phyloP scores from a whole-genome alignment of 2,797 vertebrate genomes.

The Rhinogobio ventralis region DNA sequence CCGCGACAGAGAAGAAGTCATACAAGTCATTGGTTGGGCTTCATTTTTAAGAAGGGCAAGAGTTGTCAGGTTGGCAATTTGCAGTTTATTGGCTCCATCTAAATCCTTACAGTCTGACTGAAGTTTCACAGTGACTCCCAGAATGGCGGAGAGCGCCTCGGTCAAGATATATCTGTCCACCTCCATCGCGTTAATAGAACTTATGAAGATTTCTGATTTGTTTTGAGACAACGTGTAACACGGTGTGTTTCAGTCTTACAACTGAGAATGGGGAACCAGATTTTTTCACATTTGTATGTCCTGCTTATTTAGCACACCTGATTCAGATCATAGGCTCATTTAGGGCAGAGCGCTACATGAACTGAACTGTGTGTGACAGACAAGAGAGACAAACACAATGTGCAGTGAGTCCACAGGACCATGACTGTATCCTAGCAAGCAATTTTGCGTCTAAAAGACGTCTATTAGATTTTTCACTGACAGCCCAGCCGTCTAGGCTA shows the following conservation, averaged over 20 bases:
- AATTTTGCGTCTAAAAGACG: no score
- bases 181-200: neutral
- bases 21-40: neutral
- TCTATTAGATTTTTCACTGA: no score
- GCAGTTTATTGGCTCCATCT: neutral
- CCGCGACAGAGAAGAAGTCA: neutral
- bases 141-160: constrained; percentile 10
- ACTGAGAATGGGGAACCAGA: neutral
- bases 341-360: no score
- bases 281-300: neutral
- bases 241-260: no score
- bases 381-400: neutral
- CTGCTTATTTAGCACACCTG: constrained; percentile 14
- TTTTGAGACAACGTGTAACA: neutral
- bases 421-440: no score
- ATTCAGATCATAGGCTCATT: neutral
- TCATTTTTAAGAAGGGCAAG: neutral
- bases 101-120: neutral
- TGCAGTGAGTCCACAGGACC: neutral
- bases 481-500: no score
- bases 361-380: neutral
- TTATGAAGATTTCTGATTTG: no score
- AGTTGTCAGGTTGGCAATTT: neutral
- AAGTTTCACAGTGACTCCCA: neutral
- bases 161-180: neutral